Conservation (phyloP, 2,113 vertebrate genomes). For the Psilopogon haemacephalus region DNA sequence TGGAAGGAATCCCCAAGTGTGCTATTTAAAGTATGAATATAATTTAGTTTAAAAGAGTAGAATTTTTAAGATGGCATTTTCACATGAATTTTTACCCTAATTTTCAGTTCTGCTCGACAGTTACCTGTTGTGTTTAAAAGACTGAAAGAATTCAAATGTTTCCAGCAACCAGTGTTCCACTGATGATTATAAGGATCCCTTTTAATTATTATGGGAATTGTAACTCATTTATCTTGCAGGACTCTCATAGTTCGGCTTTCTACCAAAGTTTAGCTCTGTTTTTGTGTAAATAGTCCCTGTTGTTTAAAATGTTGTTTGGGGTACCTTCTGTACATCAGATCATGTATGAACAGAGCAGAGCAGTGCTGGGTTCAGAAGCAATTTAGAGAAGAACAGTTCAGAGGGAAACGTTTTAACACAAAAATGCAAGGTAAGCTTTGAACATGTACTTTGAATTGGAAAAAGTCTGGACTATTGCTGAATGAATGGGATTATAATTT, state of each 20-base stretch:
- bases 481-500: background rate
- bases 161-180: background rate
- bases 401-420: background rate
- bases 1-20: background rate
- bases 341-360: background rate
- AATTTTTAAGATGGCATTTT: background rate
- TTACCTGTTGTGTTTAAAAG: background rate
- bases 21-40: constrained; percentile 22
- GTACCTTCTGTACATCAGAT: background rate
- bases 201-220: background rate
- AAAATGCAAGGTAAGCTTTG: background rate
- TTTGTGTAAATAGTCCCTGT: background rate
- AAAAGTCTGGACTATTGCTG: background rate
- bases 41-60: background rate
- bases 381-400: background rate
- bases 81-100: background rate
- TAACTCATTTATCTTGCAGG: background rate
- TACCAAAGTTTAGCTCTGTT: background rate
- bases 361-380: background rate
- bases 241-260: background rate
- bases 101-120: background rate
- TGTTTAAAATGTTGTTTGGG: background rate
- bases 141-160: background rate
- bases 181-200: background rate
- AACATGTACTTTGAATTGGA: background rate